A percentile compares a stretch with the other conserved stretches of the same genome.
phyloP scores from a whole-genome alignment of 2,797 vertebrate genomes.

The Chromobotia macracanthus region DNA sequence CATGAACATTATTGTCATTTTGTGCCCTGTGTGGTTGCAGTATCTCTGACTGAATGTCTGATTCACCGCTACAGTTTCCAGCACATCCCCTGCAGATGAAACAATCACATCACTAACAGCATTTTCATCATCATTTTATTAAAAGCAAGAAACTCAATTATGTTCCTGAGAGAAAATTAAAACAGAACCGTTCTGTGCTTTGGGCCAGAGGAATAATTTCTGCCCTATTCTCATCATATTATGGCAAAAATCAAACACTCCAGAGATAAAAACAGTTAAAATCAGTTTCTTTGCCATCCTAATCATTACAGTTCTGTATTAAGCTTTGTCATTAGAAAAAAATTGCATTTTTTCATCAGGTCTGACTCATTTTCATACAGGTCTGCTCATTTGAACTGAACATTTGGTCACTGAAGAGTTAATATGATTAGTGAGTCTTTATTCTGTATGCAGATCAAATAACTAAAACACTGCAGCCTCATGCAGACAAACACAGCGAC shows the following conservation, averaged over 20 bases:
- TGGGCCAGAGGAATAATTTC: conserved; percentile 65
- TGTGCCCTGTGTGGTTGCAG: too few species aligned
- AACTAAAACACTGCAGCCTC: neutral
- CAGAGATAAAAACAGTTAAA: neutral
- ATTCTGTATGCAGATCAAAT: neutral
- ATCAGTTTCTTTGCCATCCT: neutral
- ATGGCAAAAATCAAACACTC: conserved; percentile 50
- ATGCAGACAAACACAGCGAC: neutral
- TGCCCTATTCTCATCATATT: conserved; percentile 62
- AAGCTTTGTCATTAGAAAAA: neutral
- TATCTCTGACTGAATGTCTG: too few species aligned
- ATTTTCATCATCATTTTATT: conserved; percentile 78
- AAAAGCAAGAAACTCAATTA: conserved; percentile 73
- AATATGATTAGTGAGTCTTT: neutral
- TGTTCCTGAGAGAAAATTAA: conserved; percentile 77
- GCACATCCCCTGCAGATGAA: too few species aligned
- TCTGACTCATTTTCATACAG: neutral
- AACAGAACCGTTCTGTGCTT: conserved; percentile 76
- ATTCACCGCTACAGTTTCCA: too few species aligned
- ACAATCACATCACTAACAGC: conserved; percentile 28
- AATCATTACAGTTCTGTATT: neutral
- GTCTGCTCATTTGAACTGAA: neutral
- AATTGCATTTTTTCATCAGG: neutral
- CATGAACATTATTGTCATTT: too few species aligned
- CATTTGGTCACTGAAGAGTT: too few species aligned